Percentiles rank a stretch among this genome's conserved stretches.
Conservation (phyloP, 1,140 invertebrate genomes). For the Drosophila rufa region DNA sequence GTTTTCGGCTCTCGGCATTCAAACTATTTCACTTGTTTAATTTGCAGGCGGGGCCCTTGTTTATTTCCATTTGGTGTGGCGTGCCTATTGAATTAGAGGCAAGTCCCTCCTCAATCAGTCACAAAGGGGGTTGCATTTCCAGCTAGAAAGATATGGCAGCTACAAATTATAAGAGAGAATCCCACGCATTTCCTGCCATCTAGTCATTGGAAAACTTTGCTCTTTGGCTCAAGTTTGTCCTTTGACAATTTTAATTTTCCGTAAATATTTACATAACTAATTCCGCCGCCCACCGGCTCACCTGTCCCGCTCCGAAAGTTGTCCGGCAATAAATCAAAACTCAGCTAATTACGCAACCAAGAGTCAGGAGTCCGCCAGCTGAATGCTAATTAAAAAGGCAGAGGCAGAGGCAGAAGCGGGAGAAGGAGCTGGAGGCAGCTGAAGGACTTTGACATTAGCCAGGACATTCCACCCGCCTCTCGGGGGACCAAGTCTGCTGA, state of each 20-base stretch:
- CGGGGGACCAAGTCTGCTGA: conserved; percentile 41
- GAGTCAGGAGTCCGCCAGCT: conserved; percentile 70
- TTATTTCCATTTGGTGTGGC: conserved; percentile 15
- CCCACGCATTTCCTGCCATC: conserved; percentile 30
- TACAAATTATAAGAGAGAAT: conserved; percentile 18
- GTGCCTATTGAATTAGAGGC: conserved; percentile 36
- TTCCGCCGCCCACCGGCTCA: conserved; percentile 28
- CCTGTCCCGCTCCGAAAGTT: conserved; percentile 45
- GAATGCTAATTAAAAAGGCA: conserved; percentile 66
- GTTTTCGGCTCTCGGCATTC: conserved; percentile 29
- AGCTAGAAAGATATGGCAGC: background rate
- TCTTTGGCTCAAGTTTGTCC: conserved; percentile 55
- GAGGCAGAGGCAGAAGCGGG: conserved; percentile 1
- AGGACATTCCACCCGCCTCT: conserved; percentile 2
- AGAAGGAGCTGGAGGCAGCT: conserved; percentile 6
- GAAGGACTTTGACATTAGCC: conserved; percentile 41
- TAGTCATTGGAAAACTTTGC: conserved; percentile 46
- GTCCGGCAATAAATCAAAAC: conserved; percentile 79
- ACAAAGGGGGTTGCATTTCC: conserved; percentile 10
- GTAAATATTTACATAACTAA: conserved; percentile 78
- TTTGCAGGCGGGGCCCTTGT: conserved; percentile 34
- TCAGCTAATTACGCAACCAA: conserved; percentile 84
- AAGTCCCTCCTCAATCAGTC: background rate
- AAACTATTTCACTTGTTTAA: conserved; percentile 55
- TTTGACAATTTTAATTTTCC: conserved; percentile 76